Base-by-base conservation (phyloP, 2,113 vertebrate species). In the Ceratotherium simum region DNA sequence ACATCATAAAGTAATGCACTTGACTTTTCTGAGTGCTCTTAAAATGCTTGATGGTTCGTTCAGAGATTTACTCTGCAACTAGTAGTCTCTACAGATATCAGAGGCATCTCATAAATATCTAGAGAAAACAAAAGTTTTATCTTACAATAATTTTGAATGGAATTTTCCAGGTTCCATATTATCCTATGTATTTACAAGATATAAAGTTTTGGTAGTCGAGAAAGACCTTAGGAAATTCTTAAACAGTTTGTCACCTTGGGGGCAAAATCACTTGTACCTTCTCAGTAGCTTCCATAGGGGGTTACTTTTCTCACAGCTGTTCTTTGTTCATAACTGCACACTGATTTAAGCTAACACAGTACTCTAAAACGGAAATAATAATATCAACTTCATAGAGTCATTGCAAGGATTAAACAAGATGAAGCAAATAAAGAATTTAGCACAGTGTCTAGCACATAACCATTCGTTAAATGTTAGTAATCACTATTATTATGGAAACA, bases 111-210 rank as follows among this genome's bases (percentile, higher is more conserved):
- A 90, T 69, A 64, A 42, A 75, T 27, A 56, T 72, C 14, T 56
- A 79, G 2, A 36, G 39, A 81, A 81, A 83, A 65, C 46, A 80
- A 88, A 87, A 67, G 62, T 7, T 27, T 92, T 58, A 67, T 60
- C 17, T 90, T 88, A 79, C 93, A 95, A 89, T 81, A 42, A 82
- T 94, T 75, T 72, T 51, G 36, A 95, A 81, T 94, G 42, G 42
- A 93, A 88, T 81, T 64, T 84, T 69, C 9, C 12, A 80, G 27
- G 7, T 76, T 84, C n/a, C 20, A 21, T 73, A n/a, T 95, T 91
- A 78, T 46, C 27, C 12, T 73, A 6, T 62, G 56, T 70, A 72
- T 87, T 54, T 79, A 58, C 33, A 80, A 51, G 9, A 18, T 13
- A 67, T 81, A 65, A 76, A 48, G 2, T 8, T 91, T 27, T 84